A percentile compares a stretch with the other conserved stretches of the same genome.
Evolutionary conservation across 2,797 vertebrate species (phyloP).

Genomic region (Gymnoscopelus braueri): DNA sequence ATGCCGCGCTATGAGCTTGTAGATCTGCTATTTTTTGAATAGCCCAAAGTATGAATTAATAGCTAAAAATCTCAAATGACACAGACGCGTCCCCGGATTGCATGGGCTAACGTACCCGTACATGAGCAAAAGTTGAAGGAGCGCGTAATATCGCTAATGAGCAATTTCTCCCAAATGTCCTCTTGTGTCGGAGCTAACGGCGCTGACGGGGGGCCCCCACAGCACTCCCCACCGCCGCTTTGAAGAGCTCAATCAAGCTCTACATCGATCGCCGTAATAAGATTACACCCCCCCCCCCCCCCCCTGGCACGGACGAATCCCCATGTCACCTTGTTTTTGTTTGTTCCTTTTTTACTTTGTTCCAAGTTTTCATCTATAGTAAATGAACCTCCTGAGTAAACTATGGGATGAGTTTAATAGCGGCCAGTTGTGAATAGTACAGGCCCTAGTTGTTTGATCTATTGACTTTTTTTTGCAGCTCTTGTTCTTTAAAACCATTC

Average conservation of each 20-base stretch:
- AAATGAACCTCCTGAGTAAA: constrained; percentile 30
- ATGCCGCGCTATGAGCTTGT: no score
- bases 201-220: no score
- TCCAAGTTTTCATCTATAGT: constrained; percentile 39
- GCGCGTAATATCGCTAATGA: background rate
- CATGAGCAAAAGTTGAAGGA: constrained; percentile 15
- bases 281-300: constrained; percentile 64
- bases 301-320: constrained; percentile 31
- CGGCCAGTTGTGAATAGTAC: no score
- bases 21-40: no score
- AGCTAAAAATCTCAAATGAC: no score
- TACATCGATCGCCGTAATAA: constrained; percentile 69
- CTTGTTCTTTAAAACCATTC: no score
- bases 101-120: background rate
- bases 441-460: no score
- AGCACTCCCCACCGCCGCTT: background rate
- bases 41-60: no score
- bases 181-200: no score
- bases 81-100: no score
- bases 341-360: constrained; percentile 27
- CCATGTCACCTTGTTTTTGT: constrained; percentile 67
- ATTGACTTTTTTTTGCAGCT: no score
- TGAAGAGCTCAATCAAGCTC: constrained; percentile 60
- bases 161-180: no score
- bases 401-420: constrained; percentile 3